Evolutionary conservation across 2,113 vertebrate species (phyloP), one percentile per base, ranked within the genome.

Genomic region (Origma solitaria): DNA sequence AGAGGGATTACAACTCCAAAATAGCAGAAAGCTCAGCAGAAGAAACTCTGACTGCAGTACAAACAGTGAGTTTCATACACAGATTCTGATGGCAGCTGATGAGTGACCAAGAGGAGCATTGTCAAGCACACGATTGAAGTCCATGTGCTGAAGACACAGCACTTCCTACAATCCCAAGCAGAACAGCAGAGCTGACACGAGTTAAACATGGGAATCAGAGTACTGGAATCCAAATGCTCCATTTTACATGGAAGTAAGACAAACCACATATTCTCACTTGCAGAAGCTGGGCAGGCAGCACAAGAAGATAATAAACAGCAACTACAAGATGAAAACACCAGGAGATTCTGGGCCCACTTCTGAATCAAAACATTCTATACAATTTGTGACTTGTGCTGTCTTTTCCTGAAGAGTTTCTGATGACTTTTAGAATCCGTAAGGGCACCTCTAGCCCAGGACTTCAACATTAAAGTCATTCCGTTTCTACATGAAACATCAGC

Each of bases 1-100:
- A 91, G 64, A 93, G 56, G 27, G 42, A 81, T 88, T 62, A 50
- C 18, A 54, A 56, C 44, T 83, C 70, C 1, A 2, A 56, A 86
- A 71, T 6, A 83, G 60, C 40, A 81, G 76, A 92, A 92, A 88
- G 24, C 7, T 58, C 15, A 86, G 62, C 38, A 95, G n/a, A 83
- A 88, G 44, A 51, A 90, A 30, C 53, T 82, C 18, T 35, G 47
- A 77, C n/a, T 65, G 31, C 62, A 57, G 18, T 42, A 81, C 33
- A 57, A 93, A 85, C 15, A 73, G 50, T 1, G 7, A 84, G 33
- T 4, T 79, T 42, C 54, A 75, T 33, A 28, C 12, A 13, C 27
- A 68, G 61, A 73, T 81, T 77, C 65, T 79, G 60, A 53, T 11
- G 19, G 56, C 38, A 78, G 33, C 0, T 6, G 4, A 77, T 30